These are phyloP conservation scores for Nothoprocta pentlandii DNA, from an alignment of 2,113 vertebrate species.

Conservation along the genomic window DNA sequence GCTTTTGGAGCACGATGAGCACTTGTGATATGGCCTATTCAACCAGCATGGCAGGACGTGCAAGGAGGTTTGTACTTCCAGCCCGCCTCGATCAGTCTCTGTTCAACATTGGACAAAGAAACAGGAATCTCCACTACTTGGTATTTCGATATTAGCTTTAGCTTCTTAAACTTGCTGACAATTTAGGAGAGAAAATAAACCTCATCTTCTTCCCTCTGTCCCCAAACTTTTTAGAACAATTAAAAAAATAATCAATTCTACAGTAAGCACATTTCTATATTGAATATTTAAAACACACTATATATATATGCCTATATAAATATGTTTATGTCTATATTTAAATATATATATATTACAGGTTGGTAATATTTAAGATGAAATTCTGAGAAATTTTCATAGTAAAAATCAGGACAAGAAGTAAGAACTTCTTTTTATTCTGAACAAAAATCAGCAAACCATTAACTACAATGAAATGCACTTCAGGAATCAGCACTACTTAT, in stretches of 20 bases:
- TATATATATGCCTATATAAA: no score
- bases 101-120: background rate
- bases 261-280: no score
- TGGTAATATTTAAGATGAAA: background rate
- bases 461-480: background rate
- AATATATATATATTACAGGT: background rate
- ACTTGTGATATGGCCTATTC: background rate
- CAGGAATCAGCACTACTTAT: background rate
- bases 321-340: no score
- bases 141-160: background rate
- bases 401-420: background rate
- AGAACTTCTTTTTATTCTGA: background rate
- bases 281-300: background rate
- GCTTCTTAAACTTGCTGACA: background rate
- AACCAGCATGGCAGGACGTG: background rate
- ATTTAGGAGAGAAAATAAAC: background rate
- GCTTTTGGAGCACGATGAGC: slow-evolving; percentile 9
- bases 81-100: background rate
- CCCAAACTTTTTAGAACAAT: background rate
- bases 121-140: background rate
- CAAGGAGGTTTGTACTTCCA: background rate
- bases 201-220: fast-evolving
- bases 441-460: background rate
- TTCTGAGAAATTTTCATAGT: background rate
- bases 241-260: background rate